Evolutionary conservation across 2,888 invertebrate genomes (phyloP).

Genomic region (Eupithecia abbreviata): DNA sequence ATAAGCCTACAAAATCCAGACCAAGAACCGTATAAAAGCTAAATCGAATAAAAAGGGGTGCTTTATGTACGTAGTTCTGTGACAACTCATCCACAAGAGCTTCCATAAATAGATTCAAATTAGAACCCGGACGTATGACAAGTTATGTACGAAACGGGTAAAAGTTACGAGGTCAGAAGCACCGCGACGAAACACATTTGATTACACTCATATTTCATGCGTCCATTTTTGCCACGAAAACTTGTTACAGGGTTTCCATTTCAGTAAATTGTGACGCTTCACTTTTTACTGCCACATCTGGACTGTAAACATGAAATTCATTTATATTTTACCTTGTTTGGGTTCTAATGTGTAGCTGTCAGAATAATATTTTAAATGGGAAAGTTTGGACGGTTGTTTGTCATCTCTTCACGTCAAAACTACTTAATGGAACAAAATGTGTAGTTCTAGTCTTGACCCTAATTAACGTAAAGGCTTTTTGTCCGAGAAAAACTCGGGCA

Average conservation of each 20-base stretch:
- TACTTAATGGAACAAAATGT: not conserved
- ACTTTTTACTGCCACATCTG: slow-evolving; percentile 56
- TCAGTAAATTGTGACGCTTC: slow-evolving; percentile 61
- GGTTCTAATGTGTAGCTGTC: slow-evolving; percentile 2
- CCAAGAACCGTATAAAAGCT: not conserved
- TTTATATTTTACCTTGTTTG: slow-evolving; percentile 33
- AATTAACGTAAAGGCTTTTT: not conserved
- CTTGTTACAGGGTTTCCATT: slow-evolving; percentile 60
- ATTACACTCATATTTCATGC: slow-evolving; percentile 61
- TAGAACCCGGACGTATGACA: slow-evolving; percentile 15
- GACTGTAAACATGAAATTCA: slow-evolving; percentile 52
- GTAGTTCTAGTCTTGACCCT: not conserved
- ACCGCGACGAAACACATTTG: slow-evolving; percentile 52
- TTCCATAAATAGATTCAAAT: slow-evolving; percentile 24
- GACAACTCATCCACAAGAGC: not conserved
- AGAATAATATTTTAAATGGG: not conserved
- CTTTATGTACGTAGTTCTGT: not conserved
- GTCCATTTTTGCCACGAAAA: slow-evolving; percentile 58
- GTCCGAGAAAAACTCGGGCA: not conserved
- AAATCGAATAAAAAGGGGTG: not conserved
- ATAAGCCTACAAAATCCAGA: not conserved
- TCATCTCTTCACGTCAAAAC: not conserved
- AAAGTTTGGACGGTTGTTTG: slow-evolving; percentile 1
- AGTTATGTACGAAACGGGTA: slow-evolving; percentile 17
- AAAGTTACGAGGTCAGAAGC: slow-evolving; percentile 33